Evolutionary conservation across 2,888 invertebrate genomes (phyloP).

Genomic region (Siphlonurus alternatus): DNA sequence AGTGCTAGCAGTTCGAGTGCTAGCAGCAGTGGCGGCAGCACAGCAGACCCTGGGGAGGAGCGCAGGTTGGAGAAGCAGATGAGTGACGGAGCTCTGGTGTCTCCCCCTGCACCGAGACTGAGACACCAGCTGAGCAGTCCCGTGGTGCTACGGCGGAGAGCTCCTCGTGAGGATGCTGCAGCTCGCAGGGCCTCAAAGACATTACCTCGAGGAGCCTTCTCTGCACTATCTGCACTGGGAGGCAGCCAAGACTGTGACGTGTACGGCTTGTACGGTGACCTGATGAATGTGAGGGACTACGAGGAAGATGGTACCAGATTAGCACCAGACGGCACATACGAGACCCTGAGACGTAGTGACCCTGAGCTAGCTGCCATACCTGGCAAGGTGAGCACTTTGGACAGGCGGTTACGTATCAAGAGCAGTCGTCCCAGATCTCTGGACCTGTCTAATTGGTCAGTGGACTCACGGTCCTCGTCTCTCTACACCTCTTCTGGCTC

Average conservation of each 20-base stretch:
- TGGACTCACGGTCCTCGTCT: constrained; percentile 67
- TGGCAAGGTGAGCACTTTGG: constrained; percentile 63
- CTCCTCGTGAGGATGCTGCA: constrained; percentile 33
- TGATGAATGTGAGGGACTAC: constrained; percentile 78
- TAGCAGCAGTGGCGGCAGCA: constrained; percentile 8
- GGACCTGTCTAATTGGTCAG: constrained; percentile 76
- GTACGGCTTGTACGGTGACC: constrained; percentile 74
- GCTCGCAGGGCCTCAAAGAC: constrained; percentile 51
- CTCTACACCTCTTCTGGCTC: constrained; percentile 72
- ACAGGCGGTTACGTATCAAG: constrained; percentile 63
- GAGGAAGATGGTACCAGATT: constrained; percentile 55
- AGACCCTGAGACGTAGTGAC: constrained; percentile 60
- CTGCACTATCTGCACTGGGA: constrained; percentile 31
- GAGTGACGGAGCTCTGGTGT: constrained; percentile 30
- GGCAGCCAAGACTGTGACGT: constrained; percentile 56
- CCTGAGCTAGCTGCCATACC: constrained; percentile 72
- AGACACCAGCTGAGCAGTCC: constrained; percentile 46
- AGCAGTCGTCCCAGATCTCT: constrained; percentile 64
- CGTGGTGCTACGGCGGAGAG: constrained; percentile 38
- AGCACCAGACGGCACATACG: constrained; percentile 43
- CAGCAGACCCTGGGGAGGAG: constrained; percentile 17
- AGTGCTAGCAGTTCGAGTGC: background rate
- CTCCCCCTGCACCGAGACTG: constrained; percentile 35
- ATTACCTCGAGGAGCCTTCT: constrained; percentile 45
- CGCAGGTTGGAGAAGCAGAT: constrained; percentile 40